A percentile compares a stretch with the other conserved stretches of the same genome.
Conservation (phyloP, 2,888 invertebrate genomes). For the Hemistola chrysoprasaria region DNA sequence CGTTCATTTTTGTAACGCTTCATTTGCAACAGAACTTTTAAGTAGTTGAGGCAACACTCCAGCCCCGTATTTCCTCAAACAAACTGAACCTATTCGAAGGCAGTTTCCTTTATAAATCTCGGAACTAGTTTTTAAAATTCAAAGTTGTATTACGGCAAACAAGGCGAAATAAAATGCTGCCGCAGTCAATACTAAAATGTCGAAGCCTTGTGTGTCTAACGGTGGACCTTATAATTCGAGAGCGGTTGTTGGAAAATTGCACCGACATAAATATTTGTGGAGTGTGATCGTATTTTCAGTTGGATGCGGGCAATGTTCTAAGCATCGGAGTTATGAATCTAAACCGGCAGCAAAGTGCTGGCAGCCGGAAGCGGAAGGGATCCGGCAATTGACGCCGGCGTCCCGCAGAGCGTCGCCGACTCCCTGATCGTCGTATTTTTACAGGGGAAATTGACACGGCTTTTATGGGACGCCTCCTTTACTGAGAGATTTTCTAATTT, state of each 20-base stretch:
- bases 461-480: constrained; percentile 37
- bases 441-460: constrained; percentile 43
- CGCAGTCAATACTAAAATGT: constrained; percentile 15
- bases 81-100: constrained; percentile 45
- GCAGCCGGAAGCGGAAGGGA: constrained; percentile 71
- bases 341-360: constrained; percentile 58
- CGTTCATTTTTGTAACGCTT: constrained; percentile 69
- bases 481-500: constrained; percentile 25
- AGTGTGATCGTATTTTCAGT: constrained; percentile 56
- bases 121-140: constrained; percentile 44
- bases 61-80: constrained; percentile 55
- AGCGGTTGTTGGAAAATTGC: constrained; percentile 23
- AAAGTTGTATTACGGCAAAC: constrained; percentile 40
- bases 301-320: constrained; percentile 56
- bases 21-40: constrained; percentile 69
- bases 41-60: constrained; percentile 59
- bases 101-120: constrained; percentile 36
- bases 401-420: constrained; percentile 56
- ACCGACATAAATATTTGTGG: constrained; percentile 46
- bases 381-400: constrained; percentile 69
- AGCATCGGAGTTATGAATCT: constrained; percentile 60
- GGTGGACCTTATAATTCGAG: constrained; percentile 12
- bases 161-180: constrained; percentile 22
- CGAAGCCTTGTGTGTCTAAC: constrained; percentile 14
- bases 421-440: constrained; percentile 48